Percentiles rank a stretch among this genome's conserved stretches.
These are phyloP conservation scores for Salvelinus namaycush DNA, from an alignment of 2,113 vertebrate genomes.

Conservation along the genomic window DNA sequence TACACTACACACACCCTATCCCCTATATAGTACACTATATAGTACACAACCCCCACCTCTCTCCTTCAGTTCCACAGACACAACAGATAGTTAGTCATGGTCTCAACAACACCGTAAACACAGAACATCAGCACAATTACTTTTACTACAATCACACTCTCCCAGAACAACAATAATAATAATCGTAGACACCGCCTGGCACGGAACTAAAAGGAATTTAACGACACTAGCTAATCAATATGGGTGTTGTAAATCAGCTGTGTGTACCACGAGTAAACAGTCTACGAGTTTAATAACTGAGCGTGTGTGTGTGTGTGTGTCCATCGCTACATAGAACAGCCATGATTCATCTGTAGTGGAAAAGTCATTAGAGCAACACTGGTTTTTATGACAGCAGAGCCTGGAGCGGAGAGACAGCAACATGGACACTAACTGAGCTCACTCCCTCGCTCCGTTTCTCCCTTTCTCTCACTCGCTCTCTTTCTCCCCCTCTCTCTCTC, in stretches of 20 bases:
- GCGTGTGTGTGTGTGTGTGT: neutral
- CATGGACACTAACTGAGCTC: neutral
- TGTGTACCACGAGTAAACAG: constrained; percentile 29
- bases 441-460: neutral
- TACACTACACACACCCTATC: too few species aligned
- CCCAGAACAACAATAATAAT: constrained; percentile 18
- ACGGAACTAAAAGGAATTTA: constrained; percentile 21
- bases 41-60: too few species aligned
- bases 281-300: neutral
- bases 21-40: too few species aligned
- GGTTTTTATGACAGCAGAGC: constrained; percentile 22
- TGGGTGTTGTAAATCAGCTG: constrained; percentile 12
- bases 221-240: constrained; percentile 33
- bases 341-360: constrained; percentile 45
- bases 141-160: constrained; percentile 16
- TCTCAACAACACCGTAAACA: constrained; percentile 23
- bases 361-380: constrained; percentile 43
- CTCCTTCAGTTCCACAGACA: neutral
- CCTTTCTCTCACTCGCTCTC: neutral
- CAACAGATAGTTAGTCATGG: neutral
- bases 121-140: constrained; percentile 14
- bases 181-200: constrained; percentile 2
- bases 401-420: neutral
- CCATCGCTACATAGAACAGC: neutral
- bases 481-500: too few species aligned